phyloP scores from a whole-genome alignment of 2,797 vertebrate species.

The Epinephelus awoara region DNA sequence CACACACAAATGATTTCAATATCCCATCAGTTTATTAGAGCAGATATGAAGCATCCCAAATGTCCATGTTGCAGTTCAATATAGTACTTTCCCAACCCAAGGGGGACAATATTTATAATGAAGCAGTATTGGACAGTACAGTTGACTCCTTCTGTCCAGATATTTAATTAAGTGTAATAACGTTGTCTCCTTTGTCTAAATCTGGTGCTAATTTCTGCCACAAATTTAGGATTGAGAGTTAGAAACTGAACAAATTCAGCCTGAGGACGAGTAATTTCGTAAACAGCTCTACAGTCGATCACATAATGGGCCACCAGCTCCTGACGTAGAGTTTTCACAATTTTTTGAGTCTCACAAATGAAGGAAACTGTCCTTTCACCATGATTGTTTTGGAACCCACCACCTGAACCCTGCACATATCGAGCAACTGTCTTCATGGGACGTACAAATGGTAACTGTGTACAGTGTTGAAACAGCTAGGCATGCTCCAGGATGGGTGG shows the following conservation, averaged over 20 bases:
- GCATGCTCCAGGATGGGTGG: background rate
- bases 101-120: too few species aligned
- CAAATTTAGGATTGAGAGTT: background rate
- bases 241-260: background rate
- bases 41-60: background rate
- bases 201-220: background rate
- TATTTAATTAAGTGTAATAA: background rate
- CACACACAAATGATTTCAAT: background rate
- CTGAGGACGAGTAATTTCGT: background rate
- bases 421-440: background rate
- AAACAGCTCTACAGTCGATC: background rate
- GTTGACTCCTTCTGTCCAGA: background rate
- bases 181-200: background rate
- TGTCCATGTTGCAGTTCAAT: background rate
- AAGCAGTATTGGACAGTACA: background rate
- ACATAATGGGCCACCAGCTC: background rate
- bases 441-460: background rate
- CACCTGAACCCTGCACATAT: too few species aligned
- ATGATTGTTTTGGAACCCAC: too few species aligned
- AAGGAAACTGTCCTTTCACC: too few species aligned
- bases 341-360: background rate
- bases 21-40: conserved; percentile 3
- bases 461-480: background rate
- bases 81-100: background rate
- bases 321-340: background rate